Conservation (phyloP, 2,113 vertebrate species). For the Saguinus midas region DNA sequence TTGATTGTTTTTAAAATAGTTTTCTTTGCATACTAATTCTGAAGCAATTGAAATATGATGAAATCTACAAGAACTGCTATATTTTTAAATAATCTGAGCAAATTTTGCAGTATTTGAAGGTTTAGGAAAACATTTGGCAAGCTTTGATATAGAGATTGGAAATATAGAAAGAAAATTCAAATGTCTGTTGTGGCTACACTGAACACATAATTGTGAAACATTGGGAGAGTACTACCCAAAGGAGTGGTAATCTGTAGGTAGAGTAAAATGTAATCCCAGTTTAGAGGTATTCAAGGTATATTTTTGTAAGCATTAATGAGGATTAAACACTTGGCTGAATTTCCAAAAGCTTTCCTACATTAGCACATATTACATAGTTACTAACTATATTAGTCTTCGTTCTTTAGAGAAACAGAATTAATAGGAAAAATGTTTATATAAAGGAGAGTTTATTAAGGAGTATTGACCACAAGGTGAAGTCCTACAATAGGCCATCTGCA, state of each 20-base stretch:
- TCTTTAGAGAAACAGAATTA: too few relatives aligned
- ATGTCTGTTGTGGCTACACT: neutral
- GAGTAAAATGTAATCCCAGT: neutral
- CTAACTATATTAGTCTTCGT: too few relatives aligned
- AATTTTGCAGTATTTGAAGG: neutral
- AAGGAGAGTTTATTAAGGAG: too few relatives aligned
- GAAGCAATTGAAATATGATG: neutral
- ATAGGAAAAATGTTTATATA: too few relatives aligned
- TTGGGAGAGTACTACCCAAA: neutral
- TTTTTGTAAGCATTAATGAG: neutral
- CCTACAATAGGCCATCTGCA: too few relatives aligned
- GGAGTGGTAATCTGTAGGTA: too few relatives aligned
- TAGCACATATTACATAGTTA: neutral
- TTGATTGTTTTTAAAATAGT: neutral
- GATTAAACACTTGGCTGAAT: neutral
- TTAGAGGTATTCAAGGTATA: neutral
- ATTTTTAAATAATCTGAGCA: neutral
- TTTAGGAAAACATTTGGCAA: neutral
- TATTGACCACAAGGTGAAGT: too few relatives aligned
- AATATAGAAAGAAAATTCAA: neutral
- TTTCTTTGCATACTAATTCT: neutral
- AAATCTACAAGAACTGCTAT: neutral
- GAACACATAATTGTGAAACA: neutral
- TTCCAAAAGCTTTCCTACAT: neutral
- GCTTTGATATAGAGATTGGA: neutral